Conservation (phyloP, 37 sponge, comb jelly and placozoan genomes). For the Haliclona indistincta region DNA sequence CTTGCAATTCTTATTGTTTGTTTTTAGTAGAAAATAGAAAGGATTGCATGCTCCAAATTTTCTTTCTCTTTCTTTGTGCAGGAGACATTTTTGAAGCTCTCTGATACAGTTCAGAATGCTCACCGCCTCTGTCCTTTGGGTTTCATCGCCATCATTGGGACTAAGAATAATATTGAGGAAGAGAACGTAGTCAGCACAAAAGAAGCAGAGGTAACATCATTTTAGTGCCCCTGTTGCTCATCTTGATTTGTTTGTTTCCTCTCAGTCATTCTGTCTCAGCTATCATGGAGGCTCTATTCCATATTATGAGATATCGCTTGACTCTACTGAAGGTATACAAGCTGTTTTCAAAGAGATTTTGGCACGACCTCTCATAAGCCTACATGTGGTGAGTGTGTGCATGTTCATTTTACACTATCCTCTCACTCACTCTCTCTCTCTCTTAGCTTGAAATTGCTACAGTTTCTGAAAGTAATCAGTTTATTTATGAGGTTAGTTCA, state of each 20-base stretch:
- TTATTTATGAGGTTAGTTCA: slow-evolving; percentile 57
- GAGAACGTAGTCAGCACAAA: slow-evolving; percentile 11
- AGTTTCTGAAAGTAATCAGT: slow-evolving; percentile 39
- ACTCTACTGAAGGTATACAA: slow-evolving; percentile 14
- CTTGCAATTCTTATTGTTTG: no score
- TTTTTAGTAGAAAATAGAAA: no score
- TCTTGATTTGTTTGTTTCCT: background rate
- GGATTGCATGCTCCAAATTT: background rate
- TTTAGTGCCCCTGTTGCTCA: background rate
- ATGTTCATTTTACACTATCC: background rate
- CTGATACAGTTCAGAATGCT: slow-evolving; percentile 11
- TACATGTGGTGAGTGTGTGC: slow-evolving; percentile 53
- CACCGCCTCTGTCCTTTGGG: slow-evolving; percentile 42
- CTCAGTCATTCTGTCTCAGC: background rate
- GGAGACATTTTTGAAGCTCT: slow-evolving; percentile 25
- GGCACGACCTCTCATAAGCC: slow-evolving; percentile 66
- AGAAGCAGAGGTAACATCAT: slow-evolving; percentile 38
- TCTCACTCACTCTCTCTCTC: background rate
- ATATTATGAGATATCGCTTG: slow-evolving; percentile 54
- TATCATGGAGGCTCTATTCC: slow-evolving; percentile 9
- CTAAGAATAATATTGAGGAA: slow-evolving; percentile 31
- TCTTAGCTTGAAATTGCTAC: slow-evolving; percentile 43
- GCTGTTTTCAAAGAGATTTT: slow-evolving; percentile 60
- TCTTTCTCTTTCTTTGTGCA: background rate
- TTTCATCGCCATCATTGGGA: slow-evolving; percentile 31